Conservation (phyloP, 2,113 vertebrate species). For the Epinephelus moara region DNA sequence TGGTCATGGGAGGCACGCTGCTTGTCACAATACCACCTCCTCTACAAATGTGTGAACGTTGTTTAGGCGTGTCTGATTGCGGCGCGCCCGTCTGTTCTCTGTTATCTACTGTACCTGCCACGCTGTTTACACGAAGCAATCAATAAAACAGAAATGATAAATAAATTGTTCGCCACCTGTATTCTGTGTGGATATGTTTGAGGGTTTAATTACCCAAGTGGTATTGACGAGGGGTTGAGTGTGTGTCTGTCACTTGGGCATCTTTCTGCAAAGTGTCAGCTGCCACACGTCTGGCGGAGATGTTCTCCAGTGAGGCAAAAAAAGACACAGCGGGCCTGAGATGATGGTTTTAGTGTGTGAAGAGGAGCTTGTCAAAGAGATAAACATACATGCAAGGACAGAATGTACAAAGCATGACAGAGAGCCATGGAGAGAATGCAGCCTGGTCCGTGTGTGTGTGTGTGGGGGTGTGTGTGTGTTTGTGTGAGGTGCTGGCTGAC, state of each 20-base stretch:
- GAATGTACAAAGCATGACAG: slow-evolving; percentile 26
- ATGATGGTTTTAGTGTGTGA: slow-evolving; percentile 18
- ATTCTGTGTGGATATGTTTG: slow-evolving; percentile 28
- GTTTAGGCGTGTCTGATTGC: slow-evolving; percentile 14
- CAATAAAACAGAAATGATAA: slow-evolving; percentile 23
- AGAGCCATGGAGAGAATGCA: slow-evolving; percentile 26
- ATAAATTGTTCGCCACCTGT: slow-evolving; percentile 30
- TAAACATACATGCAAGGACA: slow-evolving; percentile 23
- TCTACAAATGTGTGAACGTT: slow-evolving; percentile 24
- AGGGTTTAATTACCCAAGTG: slow-evolving; percentile 45
- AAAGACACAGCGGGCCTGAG: background rate
- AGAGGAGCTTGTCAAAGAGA: background rate
- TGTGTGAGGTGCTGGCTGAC: slow-evolving; percentile 41
- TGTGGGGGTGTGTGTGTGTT: background rate
- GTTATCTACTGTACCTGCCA: slow-evolving; percentile 2
- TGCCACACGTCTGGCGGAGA: slow-evolving; percentile 2
- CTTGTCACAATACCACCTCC: slow-evolving; percentile 28
- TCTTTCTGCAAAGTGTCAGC: slow-evolving; percentile 15
- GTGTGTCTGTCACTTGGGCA: slow-evolving; percentile 11
- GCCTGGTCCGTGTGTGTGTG: background rate
- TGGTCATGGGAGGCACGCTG: slow-evolving; percentile 7
- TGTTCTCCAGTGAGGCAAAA: slow-evolving; percentile 8
- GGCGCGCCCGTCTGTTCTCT: slow-evolving; percentile 9
- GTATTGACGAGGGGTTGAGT: background rate
- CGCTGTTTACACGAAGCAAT: slow-evolving; percentile 9